These are phyloP conservation scores for Nemurella pictetii DNA, from an alignment of 2,888 invertebrate genomes.

Conservation along the genomic window DNA sequence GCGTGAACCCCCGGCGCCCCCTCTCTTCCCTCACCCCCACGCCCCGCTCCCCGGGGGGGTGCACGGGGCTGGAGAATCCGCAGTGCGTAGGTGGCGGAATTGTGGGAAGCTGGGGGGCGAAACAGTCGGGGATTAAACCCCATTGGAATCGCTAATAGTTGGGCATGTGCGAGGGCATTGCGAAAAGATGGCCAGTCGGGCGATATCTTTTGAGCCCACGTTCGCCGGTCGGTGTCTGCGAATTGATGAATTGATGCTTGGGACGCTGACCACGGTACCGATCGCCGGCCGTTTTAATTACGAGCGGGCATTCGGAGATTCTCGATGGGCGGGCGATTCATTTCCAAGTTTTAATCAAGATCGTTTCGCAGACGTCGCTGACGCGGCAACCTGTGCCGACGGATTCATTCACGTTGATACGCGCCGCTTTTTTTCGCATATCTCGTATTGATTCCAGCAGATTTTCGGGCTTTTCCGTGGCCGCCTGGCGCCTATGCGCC, in stretches of 20 bases:
- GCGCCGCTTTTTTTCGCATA: not conserved
- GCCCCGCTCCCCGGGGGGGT: not conserved
- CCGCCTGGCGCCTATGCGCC: not conserved
- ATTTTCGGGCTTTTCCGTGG: not conserved
- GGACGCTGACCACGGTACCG: not conserved
- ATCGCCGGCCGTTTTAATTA: not conserved
- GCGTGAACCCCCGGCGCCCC: not conserved
- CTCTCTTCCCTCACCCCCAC: no score
- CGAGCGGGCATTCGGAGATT: not conserved
- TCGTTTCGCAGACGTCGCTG: not conserved
- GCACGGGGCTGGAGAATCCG: slow-evolving; percentile 14
- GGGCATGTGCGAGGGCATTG: no score
- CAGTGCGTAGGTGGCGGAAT: slow-evolving; percentile 28
- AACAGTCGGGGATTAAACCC: slow-evolving; percentile 10
- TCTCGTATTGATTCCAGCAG: not conserved
- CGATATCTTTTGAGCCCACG: not conserved
- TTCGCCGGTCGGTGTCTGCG: not conserved
- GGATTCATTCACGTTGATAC: not conserved
- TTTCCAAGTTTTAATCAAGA: not conserved
- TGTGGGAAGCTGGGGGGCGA: slow-evolving; percentile 6
- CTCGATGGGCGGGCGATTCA: not conserved
- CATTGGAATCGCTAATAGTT: slow-evolving; percentile 5
- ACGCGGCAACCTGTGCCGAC: not conserved
- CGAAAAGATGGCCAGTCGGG: not conserved
- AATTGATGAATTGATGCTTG: not conserved